Percentiles rank a stretch among this genome's conserved stretches.
Conservation (phyloP, 2,888 invertebrate genomes). For the Rotaria magnacalcarata region DNA sequence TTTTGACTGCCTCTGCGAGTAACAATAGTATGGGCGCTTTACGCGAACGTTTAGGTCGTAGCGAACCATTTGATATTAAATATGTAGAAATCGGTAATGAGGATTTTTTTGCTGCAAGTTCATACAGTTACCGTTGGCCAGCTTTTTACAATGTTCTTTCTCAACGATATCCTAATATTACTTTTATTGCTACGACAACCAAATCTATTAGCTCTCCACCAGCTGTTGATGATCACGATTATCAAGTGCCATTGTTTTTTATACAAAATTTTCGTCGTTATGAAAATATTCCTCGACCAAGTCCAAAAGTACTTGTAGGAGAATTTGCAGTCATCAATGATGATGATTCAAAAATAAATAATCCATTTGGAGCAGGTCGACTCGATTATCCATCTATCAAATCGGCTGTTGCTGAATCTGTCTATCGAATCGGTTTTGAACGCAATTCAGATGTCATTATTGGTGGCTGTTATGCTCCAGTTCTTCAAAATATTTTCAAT, state of each 20-base stretch:
- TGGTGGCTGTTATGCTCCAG: not conserved
- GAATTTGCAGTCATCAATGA: not conserved
- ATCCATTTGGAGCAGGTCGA: not conserved
- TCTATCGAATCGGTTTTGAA: not conserved
- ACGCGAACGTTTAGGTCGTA: not conserved
- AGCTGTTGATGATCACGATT: not conserved
- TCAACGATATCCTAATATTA: not conserved
- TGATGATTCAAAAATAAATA: not conserved
- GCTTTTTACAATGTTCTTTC: not conserved
- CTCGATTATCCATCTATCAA: not conserved
- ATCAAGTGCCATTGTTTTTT: not conserved
- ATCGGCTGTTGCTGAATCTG: not conserved
- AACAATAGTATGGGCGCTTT: not conserved
- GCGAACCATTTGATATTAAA: not conserved
- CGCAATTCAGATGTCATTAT: not conserved
- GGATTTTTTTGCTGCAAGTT: not conserved
- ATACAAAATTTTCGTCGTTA: slow-evolving; percentile 5
- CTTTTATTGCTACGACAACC: not conserved
- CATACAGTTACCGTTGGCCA: not conserved
- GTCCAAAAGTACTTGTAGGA: not conserved
- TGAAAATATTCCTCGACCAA: not conserved
- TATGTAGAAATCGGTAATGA: slow-evolving; percentile 9
- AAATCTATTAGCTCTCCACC: not conserved
- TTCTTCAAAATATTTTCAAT: not conserved
- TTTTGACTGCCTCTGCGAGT: not conserved